phyloP scores from a whole-genome alignment of 2,113 vertebrate genomes.

The Psophia crepitans region DNA sequence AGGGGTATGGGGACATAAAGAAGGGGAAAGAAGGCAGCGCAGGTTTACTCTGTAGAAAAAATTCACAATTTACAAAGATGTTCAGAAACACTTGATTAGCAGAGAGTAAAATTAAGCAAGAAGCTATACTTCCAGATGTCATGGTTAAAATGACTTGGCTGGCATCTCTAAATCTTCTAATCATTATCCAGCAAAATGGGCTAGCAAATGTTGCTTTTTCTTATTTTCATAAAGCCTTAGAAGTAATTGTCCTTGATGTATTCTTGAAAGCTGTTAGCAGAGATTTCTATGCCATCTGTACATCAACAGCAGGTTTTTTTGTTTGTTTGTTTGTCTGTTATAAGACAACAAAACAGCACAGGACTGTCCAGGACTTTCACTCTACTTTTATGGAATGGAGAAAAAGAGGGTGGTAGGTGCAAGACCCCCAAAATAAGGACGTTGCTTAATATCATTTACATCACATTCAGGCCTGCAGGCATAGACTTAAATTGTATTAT shows the following conservation, averaged over 20 bases:
- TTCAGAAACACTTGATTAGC: conserved; percentile 14
- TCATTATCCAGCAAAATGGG: not conserved
- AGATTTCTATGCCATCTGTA: conserved; percentile 3
- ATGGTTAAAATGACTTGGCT: not conserved
- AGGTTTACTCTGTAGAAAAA: not conserved
- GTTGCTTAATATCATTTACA: not conserved
- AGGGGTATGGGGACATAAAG: not conserved
- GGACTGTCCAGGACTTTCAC: not conserved
- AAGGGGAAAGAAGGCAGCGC: not conserved
- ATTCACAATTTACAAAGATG: not conserved
- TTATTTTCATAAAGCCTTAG: not conserved
- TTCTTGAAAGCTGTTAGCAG: not conserved
- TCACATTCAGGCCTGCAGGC: not conserved
- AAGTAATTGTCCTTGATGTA: conserved; percentile 28
- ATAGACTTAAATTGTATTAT: not conserved
- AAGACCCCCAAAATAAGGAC: not conserved
- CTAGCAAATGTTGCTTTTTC: not conserved
- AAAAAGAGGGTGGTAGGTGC: not conserved
- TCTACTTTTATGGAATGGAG: not conserved
- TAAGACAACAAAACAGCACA: not conserved
- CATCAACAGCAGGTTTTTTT: not conserved
- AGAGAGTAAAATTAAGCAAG: not conserved
- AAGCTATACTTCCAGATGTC: conserved; percentile 1
- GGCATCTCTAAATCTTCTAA: not conserved
- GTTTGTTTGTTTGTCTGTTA: not conserved